phyloP scores from a whole-genome alignment of 2,797 vertebrate genomes.

The Morus bassanus region DNA sequence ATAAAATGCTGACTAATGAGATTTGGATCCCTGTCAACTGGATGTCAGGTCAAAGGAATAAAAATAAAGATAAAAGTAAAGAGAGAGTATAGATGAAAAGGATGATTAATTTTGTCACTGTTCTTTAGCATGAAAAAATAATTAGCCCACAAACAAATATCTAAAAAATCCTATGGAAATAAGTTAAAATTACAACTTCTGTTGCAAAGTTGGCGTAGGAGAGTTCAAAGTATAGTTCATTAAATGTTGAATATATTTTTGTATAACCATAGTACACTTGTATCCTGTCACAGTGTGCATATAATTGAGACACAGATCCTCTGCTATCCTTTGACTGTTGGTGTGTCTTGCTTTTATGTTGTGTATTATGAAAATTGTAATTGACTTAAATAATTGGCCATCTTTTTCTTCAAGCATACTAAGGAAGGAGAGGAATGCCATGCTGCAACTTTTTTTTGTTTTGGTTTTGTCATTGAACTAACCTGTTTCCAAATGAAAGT shows the following conservation, averaged over 20 bases:
- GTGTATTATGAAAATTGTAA: not conserved
- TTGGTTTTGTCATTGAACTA: not conserved
- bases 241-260: constrained; percentile 49
- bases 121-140: not conserved
- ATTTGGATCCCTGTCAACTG: not conserved
- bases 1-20: not conserved
- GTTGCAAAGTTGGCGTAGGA: not conserved
- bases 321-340: not conserved
- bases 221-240: not conserved
- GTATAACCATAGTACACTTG: not conserved
- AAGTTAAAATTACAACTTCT: not conserved
- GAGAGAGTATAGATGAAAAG: not conserved
- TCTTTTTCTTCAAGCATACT: not conserved
- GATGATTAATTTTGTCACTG: not conserved
- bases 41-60: not conserved
- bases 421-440: not conserved
- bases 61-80: not conserved
- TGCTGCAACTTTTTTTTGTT: not conserved
- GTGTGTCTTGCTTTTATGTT: constrained; percentile 5
- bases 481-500: not conserved
- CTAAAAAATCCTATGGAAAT: not conserved
- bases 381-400: not conserved
- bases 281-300: not conserved
- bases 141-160: not conserved
- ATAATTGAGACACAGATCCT: not conserved